These are phyloP conservation scores for Fregata magnificens DNA, from an alignment of 2,113 vertebrate genomes.

Conservation along the genomic window DNA sequence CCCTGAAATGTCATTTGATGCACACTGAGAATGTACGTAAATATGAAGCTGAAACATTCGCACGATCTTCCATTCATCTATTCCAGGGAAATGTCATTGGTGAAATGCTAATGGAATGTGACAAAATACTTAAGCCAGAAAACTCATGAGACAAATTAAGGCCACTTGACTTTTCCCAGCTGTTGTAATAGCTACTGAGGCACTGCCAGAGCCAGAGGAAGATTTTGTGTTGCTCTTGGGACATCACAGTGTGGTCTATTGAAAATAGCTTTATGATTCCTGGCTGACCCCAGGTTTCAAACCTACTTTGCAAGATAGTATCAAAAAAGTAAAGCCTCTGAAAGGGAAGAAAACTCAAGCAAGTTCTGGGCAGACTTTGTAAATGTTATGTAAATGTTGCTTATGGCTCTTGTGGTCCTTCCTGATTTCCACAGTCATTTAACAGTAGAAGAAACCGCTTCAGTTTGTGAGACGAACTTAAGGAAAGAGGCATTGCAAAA, in stretches of 20 bases:
- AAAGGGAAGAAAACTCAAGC: neutral
- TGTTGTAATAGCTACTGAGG: neutral
- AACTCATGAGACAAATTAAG: slow-evolving; percentile 35
- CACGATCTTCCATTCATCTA: neutral
- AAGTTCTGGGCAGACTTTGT: neutral
- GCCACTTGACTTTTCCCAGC: slow-evolving; percentile 2
- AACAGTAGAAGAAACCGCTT: neutral
- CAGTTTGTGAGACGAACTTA: neutral
- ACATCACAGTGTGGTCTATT: neutral
- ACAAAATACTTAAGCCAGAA: slow-evolving; percentile 34
- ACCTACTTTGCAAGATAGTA: neutral
- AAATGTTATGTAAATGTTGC: neutral
- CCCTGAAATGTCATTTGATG: slow-evolving; percentile 1
- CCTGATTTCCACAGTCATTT: neutral
- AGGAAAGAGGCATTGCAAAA: neutral
- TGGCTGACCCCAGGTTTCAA: neutral
- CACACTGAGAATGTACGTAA: neutral
- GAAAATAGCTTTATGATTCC: neutral
- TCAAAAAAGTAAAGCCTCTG: neutral
- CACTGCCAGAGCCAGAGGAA: neutral
- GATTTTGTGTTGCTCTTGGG: neutral
- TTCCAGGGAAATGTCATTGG: slow-evolving; percentile 8
- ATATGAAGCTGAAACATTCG: neutral
- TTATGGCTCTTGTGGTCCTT: neutral
- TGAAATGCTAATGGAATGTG: slow-evolving; percentile 33